Evolutionary conservation across 2,888 invertebrate genomes (phyloP).

Genomic region (Diarsia dahlii): DNA sequence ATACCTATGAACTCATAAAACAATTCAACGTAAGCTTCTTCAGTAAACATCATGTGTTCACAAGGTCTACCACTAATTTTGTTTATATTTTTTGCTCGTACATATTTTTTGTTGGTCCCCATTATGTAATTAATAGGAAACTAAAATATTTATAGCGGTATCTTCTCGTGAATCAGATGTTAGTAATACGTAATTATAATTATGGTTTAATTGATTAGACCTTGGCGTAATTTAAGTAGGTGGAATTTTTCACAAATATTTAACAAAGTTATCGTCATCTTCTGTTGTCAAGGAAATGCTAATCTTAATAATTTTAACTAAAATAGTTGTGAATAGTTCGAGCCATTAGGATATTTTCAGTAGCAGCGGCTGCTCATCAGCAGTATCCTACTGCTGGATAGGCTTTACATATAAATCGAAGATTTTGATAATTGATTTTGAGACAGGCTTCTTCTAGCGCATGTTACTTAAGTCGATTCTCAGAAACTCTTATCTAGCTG

Average conservation of each 20-base stretch:
- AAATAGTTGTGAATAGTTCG: too few species aligned
- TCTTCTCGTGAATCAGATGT: slow-evolving; percentile 24
- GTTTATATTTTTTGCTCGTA: slow-evolving; percentile 31
- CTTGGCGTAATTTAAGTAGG: slow-evolving; percentile 19
- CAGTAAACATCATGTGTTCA: slow-evolving; percentile 12
- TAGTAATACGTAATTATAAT: slow-evolving; percentile 11
- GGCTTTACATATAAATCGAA: too few species aligned
- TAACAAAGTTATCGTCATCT: neutral
- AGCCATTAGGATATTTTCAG: too few species aligned
- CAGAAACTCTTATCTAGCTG: too few species aligned
- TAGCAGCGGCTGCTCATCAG: too few species aligned
- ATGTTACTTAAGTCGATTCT: too few species aligned
- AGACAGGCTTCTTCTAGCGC: too few species aligned
- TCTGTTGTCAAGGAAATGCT: neutral
- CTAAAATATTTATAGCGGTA: slow-evolving; percentile 22
- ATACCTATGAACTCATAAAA: neutral
- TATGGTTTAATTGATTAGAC: slow-evolving; percentile 32
- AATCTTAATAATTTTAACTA: neutral
- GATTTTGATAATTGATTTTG: too few species aligned
- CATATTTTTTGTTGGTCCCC: slow-evolving; percentile 24
- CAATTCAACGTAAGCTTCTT: slow-evolving; percentile 1
- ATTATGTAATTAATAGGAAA: slow-evolving; percentile 38
- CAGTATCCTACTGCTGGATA: too few species aligned
- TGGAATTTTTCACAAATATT: slow-evolving; percentile 18
- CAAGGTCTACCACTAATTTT: slow-evolving; percentile 43